Conservation (phyloP, 2,797 vertebrate species). For the Tangara arthus region DNA sequence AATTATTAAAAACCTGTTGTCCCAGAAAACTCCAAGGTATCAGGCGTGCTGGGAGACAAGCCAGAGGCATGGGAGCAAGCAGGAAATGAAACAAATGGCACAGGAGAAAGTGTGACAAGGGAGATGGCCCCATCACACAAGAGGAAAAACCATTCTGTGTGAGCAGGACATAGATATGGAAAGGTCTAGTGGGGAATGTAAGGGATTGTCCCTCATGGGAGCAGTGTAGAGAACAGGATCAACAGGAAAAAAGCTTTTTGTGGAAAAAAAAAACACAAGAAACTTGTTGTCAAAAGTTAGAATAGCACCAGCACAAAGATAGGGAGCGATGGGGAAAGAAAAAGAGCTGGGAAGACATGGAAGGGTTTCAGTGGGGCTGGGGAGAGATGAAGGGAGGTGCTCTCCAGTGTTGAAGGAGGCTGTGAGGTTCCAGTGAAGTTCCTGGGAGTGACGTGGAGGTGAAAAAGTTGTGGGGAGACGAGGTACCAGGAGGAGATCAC, state of each 20-base stretch:
- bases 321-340: neutral
- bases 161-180: neutral
- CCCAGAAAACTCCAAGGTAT: neutral
- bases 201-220: neutral
- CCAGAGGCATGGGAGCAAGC: neutral
- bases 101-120: neutral
- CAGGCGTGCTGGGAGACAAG: neutral
- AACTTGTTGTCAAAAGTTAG: neutral
- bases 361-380: neutral
- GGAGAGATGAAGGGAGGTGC: neutral
- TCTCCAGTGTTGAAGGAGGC: neutral
- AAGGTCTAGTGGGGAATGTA: neutral
- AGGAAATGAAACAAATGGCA: neutral
- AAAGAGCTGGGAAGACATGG: neutral
- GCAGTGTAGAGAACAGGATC: neutral
- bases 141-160: neutral
- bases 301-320: neutral
- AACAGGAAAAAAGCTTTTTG: neutral
- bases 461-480: neutral
- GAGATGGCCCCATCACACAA: neutral
- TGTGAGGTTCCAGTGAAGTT: neutral
- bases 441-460: neutral
- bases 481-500: neutral
- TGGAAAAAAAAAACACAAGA: neutral
- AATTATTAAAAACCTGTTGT: neutral